Base-by-base conservation (phyloP, 2,113 vertebrate genomes). In the Eptesicus fuscus region DNA sequence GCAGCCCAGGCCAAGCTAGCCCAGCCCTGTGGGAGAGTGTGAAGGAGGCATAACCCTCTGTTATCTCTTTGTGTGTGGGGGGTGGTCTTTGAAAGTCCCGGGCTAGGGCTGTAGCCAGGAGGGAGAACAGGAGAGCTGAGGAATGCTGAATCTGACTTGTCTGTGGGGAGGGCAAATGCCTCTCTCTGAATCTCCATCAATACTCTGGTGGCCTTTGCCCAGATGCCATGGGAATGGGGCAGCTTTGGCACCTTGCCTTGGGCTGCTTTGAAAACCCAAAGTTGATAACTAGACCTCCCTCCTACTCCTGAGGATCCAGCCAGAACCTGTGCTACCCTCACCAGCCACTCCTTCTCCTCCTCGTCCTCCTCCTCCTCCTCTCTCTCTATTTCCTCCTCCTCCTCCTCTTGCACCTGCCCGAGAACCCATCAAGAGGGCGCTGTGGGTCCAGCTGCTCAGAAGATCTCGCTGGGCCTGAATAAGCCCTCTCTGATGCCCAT, bases 141-240 rank as follows among this genome's bases (percentile, higher is more conserved):
- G 35, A 67, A 40, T 22, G 30, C 59, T 87, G 78, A 67, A 16
- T 40, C 47, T 78, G 73, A 42, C 70, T 84, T 25, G 37, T 65
- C 90, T 88, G 13, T 30, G 47, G 23, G 70, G 59, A 90, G 71
- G 70, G 47, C 71, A 56, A 47, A 42, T 0, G 22, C 9, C 63
- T 65, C 51, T 85, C 87, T 71, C 71, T 83, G 79, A 78, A 61
- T 49, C 67, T 76, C 85, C 16, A 44, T 59, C 30, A 8, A 16
- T 6, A 30, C 18, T 49, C 42, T 63, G 82, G 42, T 77, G 73
- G 85, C 82, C 40, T 85, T 65, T 85, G 82, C 78, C 67, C 71
- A 85, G 85, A 92, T 90, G 94, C 95, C 71, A 69, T 18, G 82
- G 93, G 90, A 80, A 84, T 56, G 71, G 96, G 93, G 67, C 80